Evolutionary conservation across 2,113 vertebrate genomes (phyloP), one percentile per base, ranked within the genome.

Genomic region (Neodon shergylaensis): DNA sequence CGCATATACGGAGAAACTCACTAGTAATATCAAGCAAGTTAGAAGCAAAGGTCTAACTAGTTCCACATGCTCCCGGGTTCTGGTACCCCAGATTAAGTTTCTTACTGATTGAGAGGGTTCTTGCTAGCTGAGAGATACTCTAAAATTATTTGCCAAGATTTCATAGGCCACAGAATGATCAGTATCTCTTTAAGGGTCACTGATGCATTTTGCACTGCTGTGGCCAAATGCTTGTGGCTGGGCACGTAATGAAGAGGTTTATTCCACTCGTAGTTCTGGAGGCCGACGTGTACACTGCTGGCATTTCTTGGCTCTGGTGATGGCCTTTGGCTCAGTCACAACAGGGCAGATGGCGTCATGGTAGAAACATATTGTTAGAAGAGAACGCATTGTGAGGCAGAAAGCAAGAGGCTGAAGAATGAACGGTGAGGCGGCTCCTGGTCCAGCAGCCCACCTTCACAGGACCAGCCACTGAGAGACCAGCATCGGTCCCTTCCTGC

Each of bases 81-180:
- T 13, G 88, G 31, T 52, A 49, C 28, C 88, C n/a, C 52, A 14
- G 47, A 39, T 63, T 96, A 90, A 68, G 88, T 52, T 47, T 61
- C 79, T 86, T 54, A 52, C 11, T 93, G 28, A 61, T 26, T 22
- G 31, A 88, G 28, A 83, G 54, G 90, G 78, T 84, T 87, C 92
- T 94, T 12, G 39, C 9, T 54, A 94, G 49, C 21, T 81, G 58
- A 39, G 52, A 82, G 61, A 90, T 58, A 66, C 33, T 91, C 88
- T 92, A 66, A 95, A 92, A 88, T 14, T 87, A 85, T 91, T 78
- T 93, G 7, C 22, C n/a, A 77, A 63, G 72, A 77, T 84, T 95
- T 90, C 11, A 26, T 61, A 88, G 49, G 61, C 36, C 54, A 88
- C 6, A 86, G 52, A 91, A 72, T 94, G 92, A 90, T 93, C 66